These are phyloP conservation scores for Deroplatys truncata DNA, from an alignment of 2,888 invertebrate species.

Conservation along the genomic window DNA sequence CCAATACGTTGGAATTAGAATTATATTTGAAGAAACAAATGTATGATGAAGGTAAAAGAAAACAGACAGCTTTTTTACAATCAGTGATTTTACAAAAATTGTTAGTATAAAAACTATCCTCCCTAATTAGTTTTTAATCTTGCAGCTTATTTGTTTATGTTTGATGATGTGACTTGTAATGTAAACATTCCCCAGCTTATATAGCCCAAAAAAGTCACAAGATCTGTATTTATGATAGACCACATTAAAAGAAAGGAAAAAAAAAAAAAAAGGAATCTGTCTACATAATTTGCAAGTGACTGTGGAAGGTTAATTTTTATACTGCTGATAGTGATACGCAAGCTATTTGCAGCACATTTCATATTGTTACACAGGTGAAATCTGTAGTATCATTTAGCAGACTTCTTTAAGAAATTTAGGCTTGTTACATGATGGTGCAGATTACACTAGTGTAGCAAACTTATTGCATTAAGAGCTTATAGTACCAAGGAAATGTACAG, in stretches of 20 bases:
- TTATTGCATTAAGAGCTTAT: not conserved
- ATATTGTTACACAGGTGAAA: not conserved
- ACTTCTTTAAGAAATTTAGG: not conserved
- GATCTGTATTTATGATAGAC: not conserved
- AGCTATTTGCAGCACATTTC: not conserved
- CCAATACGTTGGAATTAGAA: not conserved
- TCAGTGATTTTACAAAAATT: not conserved
- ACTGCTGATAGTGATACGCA: not conserved
- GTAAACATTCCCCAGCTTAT: not conserved
- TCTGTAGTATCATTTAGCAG: too few relatives aligned
- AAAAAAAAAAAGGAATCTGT: not conserved
- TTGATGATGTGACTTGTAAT: not conserved
- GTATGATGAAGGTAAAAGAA: not conserved
- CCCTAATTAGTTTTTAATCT: not conserved
- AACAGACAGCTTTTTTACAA: not conserved
- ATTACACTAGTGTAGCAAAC: not conserved
- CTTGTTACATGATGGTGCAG: not conserved
- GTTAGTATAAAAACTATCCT: not conserved
- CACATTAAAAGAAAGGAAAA: not conserved
- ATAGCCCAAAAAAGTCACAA: not conserved
- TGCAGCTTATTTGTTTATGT: not conserved
- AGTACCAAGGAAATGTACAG: conserved; percentile 2
- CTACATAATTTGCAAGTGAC: not conserved
- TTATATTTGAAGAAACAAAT: not conserved
- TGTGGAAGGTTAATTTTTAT: not conserved